Evolutionary conservation across 2,797 vertebrate genomes (phyloP).

Genomic region (Rhinoraja longicauda): DNA sequence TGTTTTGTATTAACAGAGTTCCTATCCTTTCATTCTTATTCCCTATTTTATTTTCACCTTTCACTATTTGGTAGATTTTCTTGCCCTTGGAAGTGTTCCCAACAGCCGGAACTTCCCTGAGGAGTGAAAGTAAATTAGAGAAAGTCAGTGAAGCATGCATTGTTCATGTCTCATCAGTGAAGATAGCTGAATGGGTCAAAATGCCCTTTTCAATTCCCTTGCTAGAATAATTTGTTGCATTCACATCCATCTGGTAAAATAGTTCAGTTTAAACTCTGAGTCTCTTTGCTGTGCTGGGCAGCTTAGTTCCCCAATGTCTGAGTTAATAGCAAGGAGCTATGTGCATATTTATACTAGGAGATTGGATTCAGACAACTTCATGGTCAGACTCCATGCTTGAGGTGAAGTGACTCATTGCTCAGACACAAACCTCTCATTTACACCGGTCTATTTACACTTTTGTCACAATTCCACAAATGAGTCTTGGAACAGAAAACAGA

Average conservation of each 20-base stretch:
- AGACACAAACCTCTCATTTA: conserved; percentile 11
- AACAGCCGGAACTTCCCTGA: neutral
- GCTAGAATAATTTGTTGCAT: neutral
- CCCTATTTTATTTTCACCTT: neutral
- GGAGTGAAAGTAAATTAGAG: neutral
- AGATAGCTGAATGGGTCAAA: neutral
- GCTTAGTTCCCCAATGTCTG: neutral
- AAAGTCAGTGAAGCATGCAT: neutral
- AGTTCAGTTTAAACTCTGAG: neutral
- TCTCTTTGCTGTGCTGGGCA: neutral
- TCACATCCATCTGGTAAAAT: neutral
- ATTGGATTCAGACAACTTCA: conserved; percentile 30
- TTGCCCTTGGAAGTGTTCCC: conserved; percentile 7
- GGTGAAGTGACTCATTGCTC: conserved; percentile 28
- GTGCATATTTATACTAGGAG: neutral
- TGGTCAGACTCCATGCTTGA: conserved; percentile 19
- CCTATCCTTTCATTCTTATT: neutral
- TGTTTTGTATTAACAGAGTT: neutral
- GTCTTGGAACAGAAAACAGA: conserved; percentile 18
- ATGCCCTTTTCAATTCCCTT: neutral
- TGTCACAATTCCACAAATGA: neutral
- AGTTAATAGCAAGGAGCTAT: neutral
- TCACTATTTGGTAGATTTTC: neutral
- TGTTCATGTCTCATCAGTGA: neutral
- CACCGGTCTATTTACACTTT: neutral